Base-by-base conservation (phyloP, 2,888 invertebrate genomes). In the Yponomeuta sedellus region DNA sequence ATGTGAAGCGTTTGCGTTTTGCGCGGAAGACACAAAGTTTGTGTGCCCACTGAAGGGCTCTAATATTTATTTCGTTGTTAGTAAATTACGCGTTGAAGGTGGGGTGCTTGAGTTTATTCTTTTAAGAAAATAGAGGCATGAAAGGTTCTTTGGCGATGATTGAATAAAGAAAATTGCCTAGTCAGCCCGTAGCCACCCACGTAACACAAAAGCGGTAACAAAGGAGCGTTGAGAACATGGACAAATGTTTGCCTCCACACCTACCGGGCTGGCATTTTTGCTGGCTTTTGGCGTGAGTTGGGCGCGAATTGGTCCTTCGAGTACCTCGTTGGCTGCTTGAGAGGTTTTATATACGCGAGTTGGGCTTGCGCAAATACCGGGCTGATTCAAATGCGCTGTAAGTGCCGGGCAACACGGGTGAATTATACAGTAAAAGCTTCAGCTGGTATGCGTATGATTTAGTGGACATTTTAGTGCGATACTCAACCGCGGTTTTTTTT, bases 151-250 rank as follows among this genome's bases (percentile, higher is more conserved):
- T 39, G 64, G 66, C 67, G 71, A 73, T 77, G 77, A 79, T 79
- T 79, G 79, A 76, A 79, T 79, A 78, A 77, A 79, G 75, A 74
- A 74, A 74, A 77, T 71, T 69, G 77, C 74, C 70, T 70, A 72
- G 74, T 75, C 76, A 73, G 73, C 69, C 70, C 68, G 68, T 65
- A 67, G 67, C 68, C 66, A 63, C 65, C 61, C 44, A 59, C 61
- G 69, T 69, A 68, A 70, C 64, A 67, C 69, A 74, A 70, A 70
- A 68, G 65, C 64, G 59, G 67, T 69, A 71, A 72, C 73, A 73
- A 73, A 73, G 69, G 72, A 69, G 70, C 69, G 71, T 71, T 72
- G 71, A 68, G 73, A 72, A 72, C 67, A 63, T 65, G 67, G 69
- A 70, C 76, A 74, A 76, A 73, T 74, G 75, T 74, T 75, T 74